Evolutionary conservation across 2,888 invertebrate species (phyloP), one percentile per base, ranked within the genome.

Genomic region (Erebia palarica): DNA sequence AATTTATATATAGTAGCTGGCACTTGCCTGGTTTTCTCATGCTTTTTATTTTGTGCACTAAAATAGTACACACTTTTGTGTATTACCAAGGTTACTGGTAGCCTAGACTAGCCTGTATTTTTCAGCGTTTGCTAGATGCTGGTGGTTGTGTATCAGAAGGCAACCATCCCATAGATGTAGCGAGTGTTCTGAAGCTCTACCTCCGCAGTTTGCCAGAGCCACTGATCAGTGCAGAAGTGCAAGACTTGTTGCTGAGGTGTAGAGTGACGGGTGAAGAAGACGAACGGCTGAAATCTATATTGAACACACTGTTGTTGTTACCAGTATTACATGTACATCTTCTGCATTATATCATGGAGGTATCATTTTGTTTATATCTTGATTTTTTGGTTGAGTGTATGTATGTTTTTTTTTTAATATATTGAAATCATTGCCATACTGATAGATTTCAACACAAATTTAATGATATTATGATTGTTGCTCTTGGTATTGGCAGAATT

Each of bases 131-230:
- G 73, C 85, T 97, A 71, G 97, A 97, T 82, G 94, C 94, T 61
- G 97, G 97, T 9, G 95, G 95, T 66, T 93, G 92, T 68, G 92
- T 97, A 65, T 95, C 95, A 16, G 95, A 95, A 66, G 95, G 95
- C 3, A 95, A 96, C 83, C 95, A 96, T 81, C 96, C 97, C 0
- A 95, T 97, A 78, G 98, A 98, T 89, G 95, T 98, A 16, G 97
- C 98, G 1, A 97, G 96, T 84, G 95, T 98, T 47, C 90, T 98
- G 36, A 98, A 98, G 85, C 95, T 96, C 64, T 98, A 98, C 85
- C 95, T 98, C 74, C 94, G 98, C 72, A 96, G 96, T 84, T 90
- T 98, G 68, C 97, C 98, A 0, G 97, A 97, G 79, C 97, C 98
- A 0, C 89, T 98, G 21, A 96, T 98, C 61, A 93, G 90, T 86